Base-by-base conservation (phyloP, 2,888 invertebrate species). In the Xanthia icteritia region DNA sequence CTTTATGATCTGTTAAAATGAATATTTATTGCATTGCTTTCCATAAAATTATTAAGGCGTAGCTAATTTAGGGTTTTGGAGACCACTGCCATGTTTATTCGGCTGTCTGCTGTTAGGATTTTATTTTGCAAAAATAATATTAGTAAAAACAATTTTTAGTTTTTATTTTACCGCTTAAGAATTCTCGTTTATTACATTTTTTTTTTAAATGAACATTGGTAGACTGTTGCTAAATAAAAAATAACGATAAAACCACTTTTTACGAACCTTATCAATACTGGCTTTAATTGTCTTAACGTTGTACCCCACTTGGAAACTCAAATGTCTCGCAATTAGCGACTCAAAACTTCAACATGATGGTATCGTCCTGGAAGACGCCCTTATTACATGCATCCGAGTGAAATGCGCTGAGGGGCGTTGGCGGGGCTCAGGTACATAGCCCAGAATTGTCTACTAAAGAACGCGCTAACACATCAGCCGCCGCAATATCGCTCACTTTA, bases 361-460 rank as follows among this genome's bases (percentile, higher is more conserved):
- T 94, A 83, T 96, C 96, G 88, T 96, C 96, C 83, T 95, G 96
- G 81, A 94, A 92, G 88, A 95, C 91, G 92, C 93, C 93, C 91
- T 96, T 96, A 85, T 92, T 92, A 90, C 94, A 94, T 91, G 91
- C 90, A 91, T 96, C 96, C 60, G 92, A 89, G 79, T 94, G 94
- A 91, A 94, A 96, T 88, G 94, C 93, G 91, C 92, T 92, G 91
- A 92, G 88, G 92, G 95, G 94, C 93, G 95, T 93, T 84, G 95
- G 92, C 94, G 94, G 90, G 94, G 93, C 95, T 96, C 97, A 97
- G 94, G 97, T 97, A 89, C 97, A 97, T 91, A 97, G 92, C 1
- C 97, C 97, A 2, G 97, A 96, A 86, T 97, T 97, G 86, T 97
- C 97, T 79, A 97, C 97, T 73, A 97, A 90, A 17, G 97, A 97